Evolutionary conservation across 1,140 invertebrate genomes (phyloP).

Genomic region (Sarcophaga peregrina): DNA sequence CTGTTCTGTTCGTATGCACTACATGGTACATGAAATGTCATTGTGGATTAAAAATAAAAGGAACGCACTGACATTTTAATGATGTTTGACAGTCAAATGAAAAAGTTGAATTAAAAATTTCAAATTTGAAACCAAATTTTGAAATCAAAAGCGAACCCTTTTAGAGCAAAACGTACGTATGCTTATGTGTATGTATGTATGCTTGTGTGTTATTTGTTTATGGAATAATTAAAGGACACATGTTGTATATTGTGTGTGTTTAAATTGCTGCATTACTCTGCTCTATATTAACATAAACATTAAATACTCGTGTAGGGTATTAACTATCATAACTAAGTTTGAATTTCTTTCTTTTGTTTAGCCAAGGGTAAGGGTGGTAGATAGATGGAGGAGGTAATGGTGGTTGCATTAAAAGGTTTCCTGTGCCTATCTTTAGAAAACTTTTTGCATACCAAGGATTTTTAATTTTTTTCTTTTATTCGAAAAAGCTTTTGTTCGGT

Average conservation of each 20-base stretch:
- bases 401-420: not conserved
- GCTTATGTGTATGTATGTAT: not conserved
- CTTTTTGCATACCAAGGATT: constrained; percentile 25
- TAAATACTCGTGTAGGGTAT: constrained; percentile 8
- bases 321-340: constrained; percentile 21
- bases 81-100: constrained; percentile 4
- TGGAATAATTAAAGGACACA: constrained; percentile 34
- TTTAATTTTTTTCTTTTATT: not conserved
- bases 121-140: not conserved
- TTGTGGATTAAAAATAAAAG: constrained; percentile 45
- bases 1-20: no score
- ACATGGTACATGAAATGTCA: constrained; percentile 34
- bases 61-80: constrained; percentile 34
- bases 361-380: no score
- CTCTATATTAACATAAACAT: not conserved
- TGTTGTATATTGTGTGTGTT: constrained; percentile 9
- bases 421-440: not conserved
- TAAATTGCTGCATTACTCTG: not conserved
- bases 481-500: not conserved
- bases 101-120: constrained; percentile 15
- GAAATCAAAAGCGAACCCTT: not conserved
- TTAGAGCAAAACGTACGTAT: not conserved
- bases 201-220: not conserved
- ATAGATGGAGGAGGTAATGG: not conserved
- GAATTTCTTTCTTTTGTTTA: not conserved